Evolutionary conservation across 2,888 invertebrate genomes (phyloP), one percentile per base, ranked within the genome.

Genomic region (Chalcis sispes): DNA sequence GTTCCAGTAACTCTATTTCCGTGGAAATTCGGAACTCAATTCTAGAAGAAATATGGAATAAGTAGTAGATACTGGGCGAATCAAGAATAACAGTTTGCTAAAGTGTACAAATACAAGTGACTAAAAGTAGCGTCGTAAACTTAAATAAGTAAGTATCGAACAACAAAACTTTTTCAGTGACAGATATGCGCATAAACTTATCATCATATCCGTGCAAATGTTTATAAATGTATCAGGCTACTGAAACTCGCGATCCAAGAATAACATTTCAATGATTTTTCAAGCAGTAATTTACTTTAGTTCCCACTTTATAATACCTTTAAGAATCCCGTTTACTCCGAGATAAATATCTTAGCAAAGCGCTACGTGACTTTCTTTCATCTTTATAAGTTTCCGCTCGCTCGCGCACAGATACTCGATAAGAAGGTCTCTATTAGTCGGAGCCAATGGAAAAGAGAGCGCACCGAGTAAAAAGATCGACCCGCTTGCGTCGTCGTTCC

Each of bases 301-400:
- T 2, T 4, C 23, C 23, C 36, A 8, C 20, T 27, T 5, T 67
- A 32, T 56, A 13, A 20, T 46, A 23, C 29, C 50, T 40, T 54
- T 40, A 54, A 23, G 72, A 62, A 62, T 71, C 62, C 20, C 52
- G 32, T 8, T 56, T 8, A 10, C 7, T 1, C 15, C 27, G 29
- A 46, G 25, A 48, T 13, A n/a, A n/a, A n/a, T n/a, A n/a, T n/a
- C n/a, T n/a, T n/a, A n/a, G 18, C n/a, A 36, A 15, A 20, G 8
- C 59, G 29, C n/a, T n/a, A n/a, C 56, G 32, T 8, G 27, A 13
- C 15, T 61, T 25, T n/a, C 52, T 61, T 61, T 72, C 72, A 59
- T 72, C 72, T 73, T 46, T 65, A 32, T 50, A 40, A 27, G 46
- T 74, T 74, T 64, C 62, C 69, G 74, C 74, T 74, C 67, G 59